A percentile compares a stretch with the other conserved stretches of the same genome.
phyloP scores from a whole-genome alignment of 2,113 vertebrate genomes.

The Zosterops borbonicus region DNA sequence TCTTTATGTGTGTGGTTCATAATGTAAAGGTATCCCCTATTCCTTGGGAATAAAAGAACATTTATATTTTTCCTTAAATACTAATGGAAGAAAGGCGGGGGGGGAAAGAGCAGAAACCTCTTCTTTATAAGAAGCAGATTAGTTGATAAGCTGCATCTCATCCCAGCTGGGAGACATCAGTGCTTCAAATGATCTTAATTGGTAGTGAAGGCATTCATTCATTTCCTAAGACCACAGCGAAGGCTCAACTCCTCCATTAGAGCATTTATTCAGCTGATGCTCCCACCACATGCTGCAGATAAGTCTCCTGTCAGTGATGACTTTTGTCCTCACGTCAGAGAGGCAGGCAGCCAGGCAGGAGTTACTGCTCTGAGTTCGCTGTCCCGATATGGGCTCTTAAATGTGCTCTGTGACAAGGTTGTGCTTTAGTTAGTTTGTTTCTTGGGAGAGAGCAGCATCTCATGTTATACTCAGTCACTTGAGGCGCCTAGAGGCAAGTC shows the following conservation, averaged over 20 bases:
- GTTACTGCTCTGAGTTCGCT: not conserved
- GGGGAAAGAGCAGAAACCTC: not conserved
- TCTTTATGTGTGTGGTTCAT: not conserved
- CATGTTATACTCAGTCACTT: not conserved
- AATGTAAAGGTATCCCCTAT: not conserved
- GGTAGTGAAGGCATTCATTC: not conserved
- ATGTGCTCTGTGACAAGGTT: not conserved
- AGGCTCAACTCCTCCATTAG: fast-evolving
- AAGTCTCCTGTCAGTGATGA: not conserved
- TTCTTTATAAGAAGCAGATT: not conserved
- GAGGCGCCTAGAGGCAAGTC: not conserved
- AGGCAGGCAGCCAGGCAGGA: not conserved
- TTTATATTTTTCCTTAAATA: not conserved
- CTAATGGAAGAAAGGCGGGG: not conserved
- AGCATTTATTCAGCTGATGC: not conserved
- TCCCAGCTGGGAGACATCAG: not conserved
- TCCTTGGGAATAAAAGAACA: not conserved
- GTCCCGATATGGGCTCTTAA: not conserved
- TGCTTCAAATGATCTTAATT: not conserved
- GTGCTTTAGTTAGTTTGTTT: not conserved
- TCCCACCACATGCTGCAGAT: not conserved
- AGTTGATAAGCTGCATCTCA: not conserved
- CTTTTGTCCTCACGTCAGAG: not conserved
- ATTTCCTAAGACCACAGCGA: not conserved
- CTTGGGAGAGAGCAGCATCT: not conserved